Conservation (phyloP, 2,113 vertebrate species). For the Illadopsis cleaveri region DNA sequence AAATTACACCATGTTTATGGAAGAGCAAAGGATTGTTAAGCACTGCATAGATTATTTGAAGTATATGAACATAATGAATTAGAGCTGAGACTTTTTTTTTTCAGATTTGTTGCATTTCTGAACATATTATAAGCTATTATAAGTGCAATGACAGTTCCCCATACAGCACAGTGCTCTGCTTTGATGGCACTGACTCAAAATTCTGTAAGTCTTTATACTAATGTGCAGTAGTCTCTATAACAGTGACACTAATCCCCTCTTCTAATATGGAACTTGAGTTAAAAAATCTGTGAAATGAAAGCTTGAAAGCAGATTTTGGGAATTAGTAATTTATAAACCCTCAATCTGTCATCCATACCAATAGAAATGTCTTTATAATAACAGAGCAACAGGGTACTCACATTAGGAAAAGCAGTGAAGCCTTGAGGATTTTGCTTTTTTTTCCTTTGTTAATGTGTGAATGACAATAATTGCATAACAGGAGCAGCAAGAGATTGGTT, state of each 20-base stretch:
- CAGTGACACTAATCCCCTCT: background rate
- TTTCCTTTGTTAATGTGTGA: background rate
- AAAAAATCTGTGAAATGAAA: background rate
- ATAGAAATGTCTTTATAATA: background rate
- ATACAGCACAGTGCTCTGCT: background rate
- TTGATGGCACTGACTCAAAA: background rate
- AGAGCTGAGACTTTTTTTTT: background rate
- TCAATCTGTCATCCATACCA: background rate
- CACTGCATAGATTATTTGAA: background rate
- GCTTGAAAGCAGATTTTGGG: background rate
- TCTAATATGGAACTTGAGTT: constrained; percentile 4
- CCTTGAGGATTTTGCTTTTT: background rate
- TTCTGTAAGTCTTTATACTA: constrained; percentile 9
- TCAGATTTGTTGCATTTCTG: constrained; percentile 8
- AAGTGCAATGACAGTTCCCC: constrained; percentile 10
- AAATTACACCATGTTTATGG: background rate
- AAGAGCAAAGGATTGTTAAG: background rate
- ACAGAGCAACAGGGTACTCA: background rate
- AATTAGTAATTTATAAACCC: background rate
- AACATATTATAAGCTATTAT: background rate
- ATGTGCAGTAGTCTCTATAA: background rate
- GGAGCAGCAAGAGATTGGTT: background rate
- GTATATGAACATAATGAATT: background rate
- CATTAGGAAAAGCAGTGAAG: background rate
- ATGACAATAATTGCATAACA: background rate